Evolutionary conservation across 2,113 vertebrate genomes (phyloP), one percentile per base, ranked within the genome.

Genomic region (Campylomormyrus tamandua): DNA sequence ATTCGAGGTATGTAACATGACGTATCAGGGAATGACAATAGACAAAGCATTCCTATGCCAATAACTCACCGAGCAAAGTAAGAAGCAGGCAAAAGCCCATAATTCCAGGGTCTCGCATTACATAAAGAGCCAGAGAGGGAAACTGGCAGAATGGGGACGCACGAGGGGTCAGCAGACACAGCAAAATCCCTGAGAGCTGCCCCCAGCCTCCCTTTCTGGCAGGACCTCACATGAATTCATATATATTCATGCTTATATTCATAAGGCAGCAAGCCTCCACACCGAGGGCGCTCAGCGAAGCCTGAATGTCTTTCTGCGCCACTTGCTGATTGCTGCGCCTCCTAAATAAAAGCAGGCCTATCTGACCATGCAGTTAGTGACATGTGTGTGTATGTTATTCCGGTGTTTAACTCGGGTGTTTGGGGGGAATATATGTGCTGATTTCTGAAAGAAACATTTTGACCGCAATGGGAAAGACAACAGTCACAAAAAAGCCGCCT

Each of bases 11-110:
- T 46, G 42, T 45, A 84, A 48, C 45, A 84, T 80, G 74, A 84
- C 83, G 83, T 84, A 84, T 84, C 45, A 39, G 83, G n/a, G 83
- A 84, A 84, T 48, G 45, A 84, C 83, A 84, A 84, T 84, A 84
- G 83, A 84, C 83, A 84, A 84, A 84, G 83, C 83, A 84, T 84
- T 84, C 83, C 83, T 84, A 48, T 48, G 83, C 46, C 83, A 84
- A 84, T 84, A 84, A 84, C 83, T 48, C 83, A 84, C 17, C 17
- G 83, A n/a, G 45, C 83, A 46, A 48, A 84, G 9, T 84, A 45
- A 48, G 45, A 48, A 84, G 35, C 15, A n/a, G 83, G 19, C 39
- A 24, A 19, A 48, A 48, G 13, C 83, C 83, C 39, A n/a, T 84
- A 84, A 84, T 84, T 84, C 83, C 9, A 11, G 45, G 45, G 83